Evolutionary conservation across 2,113 vertebrate genomes (phyloP).

Genomic region (Anas platyrhynchos): DNA sequence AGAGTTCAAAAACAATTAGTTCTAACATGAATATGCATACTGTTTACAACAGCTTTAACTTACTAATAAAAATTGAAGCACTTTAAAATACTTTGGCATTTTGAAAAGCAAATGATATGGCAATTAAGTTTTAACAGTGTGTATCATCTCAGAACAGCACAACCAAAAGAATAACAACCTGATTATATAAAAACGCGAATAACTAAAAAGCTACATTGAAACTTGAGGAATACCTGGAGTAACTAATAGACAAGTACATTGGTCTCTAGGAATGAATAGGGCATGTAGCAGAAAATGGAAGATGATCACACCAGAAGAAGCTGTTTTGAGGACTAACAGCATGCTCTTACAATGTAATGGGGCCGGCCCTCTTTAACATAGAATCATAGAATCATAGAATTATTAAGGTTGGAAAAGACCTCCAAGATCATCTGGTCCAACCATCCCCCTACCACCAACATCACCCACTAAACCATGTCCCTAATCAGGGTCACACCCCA

Average conservation of each 20-base stretch:
- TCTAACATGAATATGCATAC: background rate
- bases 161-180: background rate
- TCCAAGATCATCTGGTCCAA: too few species aligned
- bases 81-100: background rate
- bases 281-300: background rate
- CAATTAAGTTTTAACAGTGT: background rate
- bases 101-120: background rate
- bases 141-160: background rate
- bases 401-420: too few species aligned
- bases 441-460: too few species aligned
- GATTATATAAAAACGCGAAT: background rate
- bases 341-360: background rate
- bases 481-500: too few species aligned
- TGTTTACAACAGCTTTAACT: background rate
- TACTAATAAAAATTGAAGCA: background rate
- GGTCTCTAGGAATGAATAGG: background rate
- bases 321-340: background rate
- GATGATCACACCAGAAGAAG: background rate
- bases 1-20: background rate
- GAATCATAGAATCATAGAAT: too few species aligned
- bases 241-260: background rate
- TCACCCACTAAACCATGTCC: too few species aligned
- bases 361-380: too few species aligned
- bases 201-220: background rate
- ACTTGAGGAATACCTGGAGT: background rate